phyloP scores from a whole-genome alignment of 2,113 vertebrate species.

The Alectura lathami region DNA sequence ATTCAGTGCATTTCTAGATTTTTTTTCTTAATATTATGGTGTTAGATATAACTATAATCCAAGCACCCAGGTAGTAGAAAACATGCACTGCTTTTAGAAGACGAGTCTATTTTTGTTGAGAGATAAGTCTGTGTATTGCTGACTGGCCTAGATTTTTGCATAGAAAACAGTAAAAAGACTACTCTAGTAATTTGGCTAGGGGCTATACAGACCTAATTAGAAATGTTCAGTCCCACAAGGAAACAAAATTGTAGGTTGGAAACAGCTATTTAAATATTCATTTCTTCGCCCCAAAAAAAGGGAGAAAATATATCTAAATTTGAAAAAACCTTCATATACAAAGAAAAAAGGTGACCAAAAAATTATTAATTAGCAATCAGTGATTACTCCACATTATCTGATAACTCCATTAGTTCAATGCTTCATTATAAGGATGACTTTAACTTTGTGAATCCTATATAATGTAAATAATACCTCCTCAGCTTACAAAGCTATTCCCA shows the following conservation, averaged over 20 bases:
- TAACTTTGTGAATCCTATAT: neutral
- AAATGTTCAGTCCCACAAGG: slow-evolving; percentile 28
- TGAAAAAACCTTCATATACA: neutral
- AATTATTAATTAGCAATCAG: neutral
- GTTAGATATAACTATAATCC: neutral
- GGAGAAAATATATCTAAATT: neutral
- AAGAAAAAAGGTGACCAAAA: neutral
- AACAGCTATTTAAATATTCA: slow-evolving; percentile 65
- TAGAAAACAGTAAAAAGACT: slow-evolving; percentile 25
- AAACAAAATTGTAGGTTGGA: slow-evolving; percentile 39
- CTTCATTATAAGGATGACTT: neutral
- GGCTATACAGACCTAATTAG: slow-evolving; percentile 65
- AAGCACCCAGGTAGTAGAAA: slow-evolving; percentile 35
- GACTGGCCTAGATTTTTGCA: slow-evolving; percentile 52
- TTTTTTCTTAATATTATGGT: neutral
- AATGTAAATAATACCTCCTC: neutral
- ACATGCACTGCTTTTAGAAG: neutral
- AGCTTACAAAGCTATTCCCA: neutral
- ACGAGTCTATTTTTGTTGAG: neutral
- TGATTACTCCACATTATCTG: neutral
- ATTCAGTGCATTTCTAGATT: neutral
- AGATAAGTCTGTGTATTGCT: slow-evolving; percentile 39
- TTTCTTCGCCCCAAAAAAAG: neutral
- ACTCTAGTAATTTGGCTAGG: slow-evolving; percentile 50
- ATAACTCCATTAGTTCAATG: neutral